Evolutionary conservation across 2,797 vertebrate species (phyloP).

Genomic region (Lemur catta): DNA sequence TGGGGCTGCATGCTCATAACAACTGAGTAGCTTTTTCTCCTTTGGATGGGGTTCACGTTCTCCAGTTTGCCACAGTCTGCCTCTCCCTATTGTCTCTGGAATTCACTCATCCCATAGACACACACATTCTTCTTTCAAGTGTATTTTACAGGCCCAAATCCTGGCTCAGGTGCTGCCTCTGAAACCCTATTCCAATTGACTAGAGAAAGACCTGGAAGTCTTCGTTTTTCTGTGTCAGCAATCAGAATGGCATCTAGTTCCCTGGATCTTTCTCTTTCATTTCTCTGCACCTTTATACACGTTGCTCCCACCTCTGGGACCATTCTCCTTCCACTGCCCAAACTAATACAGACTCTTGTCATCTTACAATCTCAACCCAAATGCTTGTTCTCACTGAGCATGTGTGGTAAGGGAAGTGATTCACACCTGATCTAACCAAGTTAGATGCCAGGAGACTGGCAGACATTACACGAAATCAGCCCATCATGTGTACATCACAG

Average conservation of each 20-base stretch:
- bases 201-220: background rate
- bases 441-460: background rate
- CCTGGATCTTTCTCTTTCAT: background rate
- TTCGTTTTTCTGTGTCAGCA: background rate
- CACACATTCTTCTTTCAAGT: background rate
- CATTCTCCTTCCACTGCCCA: background rate
- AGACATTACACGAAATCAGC: background rate
- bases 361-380: background rate
- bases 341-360: background rate
- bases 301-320: background rate
- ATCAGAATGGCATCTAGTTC: background rate
- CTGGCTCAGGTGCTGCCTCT: background rate
- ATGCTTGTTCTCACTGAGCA: background rate
- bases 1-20: background rate
- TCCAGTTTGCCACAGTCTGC: background rate
- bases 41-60: background rate
- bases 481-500: rapidly evolving
- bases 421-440: background rate
- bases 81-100: background rate
- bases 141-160: background rate
- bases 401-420: background rate
- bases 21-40: background rate
- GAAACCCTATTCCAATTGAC: background rate
- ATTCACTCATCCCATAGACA: background rate
- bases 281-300: background rate